Percentiles rank a stretch among this genome's conserved stretches.
phyloP scores from a whole-genome alignment of 2,888 invertebrate species.

The Suillia variegata region DNA sequence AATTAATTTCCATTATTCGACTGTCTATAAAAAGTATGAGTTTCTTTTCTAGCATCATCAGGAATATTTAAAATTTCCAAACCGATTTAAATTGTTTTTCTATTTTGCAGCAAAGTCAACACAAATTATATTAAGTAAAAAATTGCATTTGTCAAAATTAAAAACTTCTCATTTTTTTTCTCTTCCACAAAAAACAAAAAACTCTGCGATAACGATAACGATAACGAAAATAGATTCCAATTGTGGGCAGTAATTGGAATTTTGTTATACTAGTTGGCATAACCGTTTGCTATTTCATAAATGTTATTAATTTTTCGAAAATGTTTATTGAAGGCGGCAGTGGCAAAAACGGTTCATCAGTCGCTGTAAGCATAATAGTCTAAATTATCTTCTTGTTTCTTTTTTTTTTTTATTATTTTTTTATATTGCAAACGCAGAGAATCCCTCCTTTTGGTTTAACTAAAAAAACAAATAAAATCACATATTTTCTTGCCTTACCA shows the following conservation, averaged over 20 bases:
- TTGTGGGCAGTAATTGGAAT: slow-evolving; percentile 56
- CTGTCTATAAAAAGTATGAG: no score
- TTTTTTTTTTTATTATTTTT: no score
- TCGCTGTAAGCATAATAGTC: slow-evolving; percentile 72
- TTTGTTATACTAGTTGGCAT: slow-evolving; percentile 56
- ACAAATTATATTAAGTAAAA: no score
- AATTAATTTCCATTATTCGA: no score
- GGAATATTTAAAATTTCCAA: no score
- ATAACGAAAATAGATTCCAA: slow-evolving; percentile 59
- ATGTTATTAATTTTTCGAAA: slow-evolving; percentile 72
- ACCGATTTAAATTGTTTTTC: no score
- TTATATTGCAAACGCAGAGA: no score
- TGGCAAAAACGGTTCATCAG: slow-evolving; percentile 95
- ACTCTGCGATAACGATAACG: no score
- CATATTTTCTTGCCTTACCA: not conserved
- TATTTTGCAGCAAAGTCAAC: no score
- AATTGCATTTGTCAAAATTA: no score
- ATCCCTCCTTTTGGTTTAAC: not conserved
- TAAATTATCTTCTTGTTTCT: slow-evolving; percentile 9
- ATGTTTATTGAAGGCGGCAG: slow-evolving; percentile 83
- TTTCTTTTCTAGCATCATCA: no score
- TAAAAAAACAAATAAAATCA: slow-evolving; percentile 6
- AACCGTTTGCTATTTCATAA: slow-evolving; percentile 59
- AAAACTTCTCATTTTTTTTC: slow-evolving; percentile 31
- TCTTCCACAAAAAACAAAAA: no score